Evolutionary conservation across 1,140 invertebrate species (phyloP).

Genomic region (Magallana gigas): DNA sequence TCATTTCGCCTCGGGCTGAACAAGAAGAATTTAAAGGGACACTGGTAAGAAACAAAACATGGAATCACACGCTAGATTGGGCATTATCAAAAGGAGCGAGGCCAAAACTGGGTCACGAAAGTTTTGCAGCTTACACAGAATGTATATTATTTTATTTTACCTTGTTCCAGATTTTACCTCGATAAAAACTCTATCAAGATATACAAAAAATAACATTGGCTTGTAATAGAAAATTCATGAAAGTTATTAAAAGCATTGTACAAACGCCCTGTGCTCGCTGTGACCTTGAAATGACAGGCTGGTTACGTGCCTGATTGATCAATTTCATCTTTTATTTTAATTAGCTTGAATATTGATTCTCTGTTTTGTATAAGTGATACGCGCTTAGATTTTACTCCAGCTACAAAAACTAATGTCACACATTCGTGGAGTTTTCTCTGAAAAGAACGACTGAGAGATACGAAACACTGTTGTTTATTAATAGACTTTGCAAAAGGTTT

Average conservation of each 20-base stretch:
- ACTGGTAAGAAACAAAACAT: conserved; percentile 15
- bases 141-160: conserved; percentile 33
- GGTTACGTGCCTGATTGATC: background rate
- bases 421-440: too few species aligned
- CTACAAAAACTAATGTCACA: too few species aligned
- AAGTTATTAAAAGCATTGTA: background rate
- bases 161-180: conserved; percentile 13
- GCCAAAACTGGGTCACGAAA: background rate
- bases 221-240: conserved; percentile 25
- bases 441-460: too few species aligned
- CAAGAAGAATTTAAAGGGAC: conserved; percentile 9
- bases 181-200: background rate
- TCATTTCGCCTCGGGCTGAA: conserved; percentile 10
- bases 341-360: background rate
- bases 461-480: too few species aligned
- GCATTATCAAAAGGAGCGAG: background rate
- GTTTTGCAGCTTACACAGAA: background rate
- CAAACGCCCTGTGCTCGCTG: background rate
- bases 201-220: background rate
- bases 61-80: conserved; percentile 25
- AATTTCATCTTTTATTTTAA: conserved; percentile 21
- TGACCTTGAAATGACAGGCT: background rate
- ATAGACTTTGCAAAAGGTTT: too few species aligned
- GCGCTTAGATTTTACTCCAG: too few species aligned
- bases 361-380: background rate